Base-by-base conservation (phyloP, 2,888 invertebrate species). In the Eupeodes luniger region DNA sequence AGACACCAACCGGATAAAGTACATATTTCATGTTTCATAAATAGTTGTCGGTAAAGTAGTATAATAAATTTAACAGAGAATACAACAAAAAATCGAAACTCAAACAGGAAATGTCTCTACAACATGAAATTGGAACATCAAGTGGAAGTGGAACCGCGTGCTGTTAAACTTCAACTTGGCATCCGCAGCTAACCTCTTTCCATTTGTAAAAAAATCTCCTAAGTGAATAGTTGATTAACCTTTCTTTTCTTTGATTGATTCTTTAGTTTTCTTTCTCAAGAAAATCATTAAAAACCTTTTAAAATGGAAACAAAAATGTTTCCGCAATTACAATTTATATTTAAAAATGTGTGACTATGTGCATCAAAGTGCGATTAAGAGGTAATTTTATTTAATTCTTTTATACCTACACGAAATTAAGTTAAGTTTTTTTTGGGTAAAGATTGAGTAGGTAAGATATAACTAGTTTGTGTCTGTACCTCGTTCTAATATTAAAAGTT, bases 181-280 rank as follows among this genome's bases (percentile, higher is more conserved):
- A 9, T 9, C 5, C 12, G 16, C 49, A 40, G 40, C 9, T 44
- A 77, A 81, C 62, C 77, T 80, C 88, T 69, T 57, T 83, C 80
- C 80, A 88, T 88, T 88, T 88, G 81, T 78, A 85, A 51, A 64
- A 87, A 47, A 81, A 51, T 85, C 75, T 40, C 75, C 81, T 40
- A 14, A 59, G 85, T 34, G 85, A 78, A 66, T 78, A 36, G 88
- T 85, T 36, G 66, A 16, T 49, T 59, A 14, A 36, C 12, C 55
- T n/a, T 49, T 34, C 19, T 19, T 55, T 59, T 36, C 5, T 40
- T 53, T 57, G 44, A 47, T 44, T 64, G 7, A 64, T 27, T 66
- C 14, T 36, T 69, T 36, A 10, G 16, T 36, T 53, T 12, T 10
- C 34, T 7, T 40, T 40, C 1, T 27, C 27, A 2, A 27, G n/a